Conservation (phyloP, 2,888 invertebrate genomes). For the Pachycephus smyrnensis region DNA sequence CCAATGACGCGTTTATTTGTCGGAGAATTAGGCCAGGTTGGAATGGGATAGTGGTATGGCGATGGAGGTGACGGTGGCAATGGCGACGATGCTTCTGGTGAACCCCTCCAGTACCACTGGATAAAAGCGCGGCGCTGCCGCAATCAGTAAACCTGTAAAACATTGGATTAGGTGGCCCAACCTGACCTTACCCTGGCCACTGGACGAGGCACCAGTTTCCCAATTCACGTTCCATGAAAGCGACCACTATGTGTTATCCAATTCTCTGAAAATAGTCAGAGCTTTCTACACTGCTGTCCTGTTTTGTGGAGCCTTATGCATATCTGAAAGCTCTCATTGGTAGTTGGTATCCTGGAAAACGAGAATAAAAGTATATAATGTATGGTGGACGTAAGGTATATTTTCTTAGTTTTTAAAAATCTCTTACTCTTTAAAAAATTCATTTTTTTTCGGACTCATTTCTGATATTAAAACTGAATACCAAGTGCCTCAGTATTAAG, state of each 20-base stretch:
- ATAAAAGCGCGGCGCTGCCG: constrained; percentile 38
- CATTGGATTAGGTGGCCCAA: constrained; percentile 56
- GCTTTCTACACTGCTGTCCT: neutral
- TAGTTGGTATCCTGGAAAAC: neutral
- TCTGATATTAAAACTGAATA: too few species aligned
- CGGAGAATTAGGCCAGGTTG: constrained; percentile 46
- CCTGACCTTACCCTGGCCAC: constrained; percentile 38
- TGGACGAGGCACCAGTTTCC: constrained; percentile 41
- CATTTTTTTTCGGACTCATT: too few species aligned
- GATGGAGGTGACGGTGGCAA: constrained; percentile 12
- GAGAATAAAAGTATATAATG: neutral
- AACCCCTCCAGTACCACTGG: constrained; percentile 12
- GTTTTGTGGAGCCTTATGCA: neutral
- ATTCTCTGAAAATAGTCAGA: constrained; percentile 37
- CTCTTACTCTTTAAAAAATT: too few species aligned
- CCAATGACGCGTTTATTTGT: constrained; percentile 59
- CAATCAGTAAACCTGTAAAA: constrained; percentile 60
- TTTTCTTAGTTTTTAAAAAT: too few species aligned
- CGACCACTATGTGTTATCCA: constrained; percentile 40
- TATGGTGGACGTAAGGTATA: neutral
- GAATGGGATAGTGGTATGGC: constrained; percentile 15
- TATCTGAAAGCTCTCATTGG: neutral
- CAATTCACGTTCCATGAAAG: constrained; percentile 23
- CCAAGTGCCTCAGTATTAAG: too few species aligned
- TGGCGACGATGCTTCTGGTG: constrained; percentile 6